Conservation (phyloP, 2,113 vertebrate genomes). For the Phycodurus eques region DNA sequence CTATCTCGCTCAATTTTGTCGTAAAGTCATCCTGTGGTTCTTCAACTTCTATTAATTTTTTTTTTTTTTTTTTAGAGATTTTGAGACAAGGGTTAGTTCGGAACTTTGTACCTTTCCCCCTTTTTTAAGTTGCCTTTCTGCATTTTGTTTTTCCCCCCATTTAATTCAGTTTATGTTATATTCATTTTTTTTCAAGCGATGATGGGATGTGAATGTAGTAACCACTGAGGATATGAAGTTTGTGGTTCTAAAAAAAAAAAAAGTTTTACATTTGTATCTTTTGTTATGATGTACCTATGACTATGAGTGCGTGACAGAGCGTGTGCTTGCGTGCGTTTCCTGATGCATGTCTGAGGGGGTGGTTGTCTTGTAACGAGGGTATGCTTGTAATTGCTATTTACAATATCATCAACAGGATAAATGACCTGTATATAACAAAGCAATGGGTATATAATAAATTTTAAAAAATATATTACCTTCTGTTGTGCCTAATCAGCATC, state of each 20-base stretch:
- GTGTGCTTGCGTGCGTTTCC: constrained; percentile 12
- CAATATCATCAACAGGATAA: constrained; percentile 73
- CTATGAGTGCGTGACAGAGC: constrained; percentile 23
- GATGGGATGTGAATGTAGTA: constrained; percentile 41
- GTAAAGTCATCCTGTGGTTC: constrained; percentile 13
- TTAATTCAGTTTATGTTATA: constrained; percentile 57
- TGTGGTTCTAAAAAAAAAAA: constrained; percentile 37
- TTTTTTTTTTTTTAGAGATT: constrained; percentile 4
- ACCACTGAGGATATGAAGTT: constrained; percentile 36
- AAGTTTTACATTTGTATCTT: constrained; percentile 64
- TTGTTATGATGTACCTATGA: constrained; percentile 36
- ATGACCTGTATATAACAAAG: constrained; percentile 76
- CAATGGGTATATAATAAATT: constrained; percentile 66
- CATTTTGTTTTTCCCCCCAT: constrained; percentile 43
- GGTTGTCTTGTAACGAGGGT: constrained; percentile 23
- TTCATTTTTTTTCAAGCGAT: constrained; percentile 43
- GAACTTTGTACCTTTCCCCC: constrained; percentile 23
- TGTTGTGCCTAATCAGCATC: background rate
- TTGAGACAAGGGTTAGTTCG: constrained; percentile 10
- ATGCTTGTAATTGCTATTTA: constrained; percentile 70
- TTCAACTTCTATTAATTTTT: constrained; percentile 20
- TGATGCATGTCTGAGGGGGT: constrained; percentile 62
- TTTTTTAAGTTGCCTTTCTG: constrained; percentile 66
- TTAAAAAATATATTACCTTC: constrained; percentile 50
- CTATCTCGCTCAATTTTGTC: background rate